Percentiles rank a stretch among this genome's conserved stretches.
phyloP scores from a whole-genome alignment of 2,797 vertebrate genomes.

The Enoplosus armatus region DNA sequence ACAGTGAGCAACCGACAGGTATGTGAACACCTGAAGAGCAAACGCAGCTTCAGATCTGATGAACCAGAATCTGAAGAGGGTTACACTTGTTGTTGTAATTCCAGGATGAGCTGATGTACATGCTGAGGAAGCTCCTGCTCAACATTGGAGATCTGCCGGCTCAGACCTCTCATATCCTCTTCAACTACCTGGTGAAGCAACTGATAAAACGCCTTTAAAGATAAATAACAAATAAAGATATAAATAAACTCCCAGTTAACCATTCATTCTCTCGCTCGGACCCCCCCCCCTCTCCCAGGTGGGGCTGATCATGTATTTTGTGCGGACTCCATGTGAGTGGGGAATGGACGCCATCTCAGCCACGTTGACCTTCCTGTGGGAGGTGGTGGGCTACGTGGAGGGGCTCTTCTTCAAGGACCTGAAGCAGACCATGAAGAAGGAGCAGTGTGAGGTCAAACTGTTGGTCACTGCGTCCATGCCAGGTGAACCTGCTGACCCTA shows the following conservation, averaged over 20 bases:
- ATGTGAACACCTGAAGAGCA: conserved; percentile 8
- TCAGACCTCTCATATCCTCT: conserved; percentile 98
- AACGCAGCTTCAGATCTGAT: neutral
- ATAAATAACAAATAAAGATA: too few relatives aligned
- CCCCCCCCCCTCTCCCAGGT: conserved; percentile 83
- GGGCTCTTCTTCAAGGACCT: conserved; percentile 99
- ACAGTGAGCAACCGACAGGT: conserved; percentile 99
- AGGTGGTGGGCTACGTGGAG: conserved; percentile 98
- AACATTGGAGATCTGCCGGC: conserved; percentile 99
- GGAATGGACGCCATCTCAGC: conserved; percentile 99
- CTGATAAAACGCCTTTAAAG: neutral
- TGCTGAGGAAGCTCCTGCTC: conserved; percentile 96
- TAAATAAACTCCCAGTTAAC: neutral
- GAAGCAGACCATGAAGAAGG: conserved; percentile 99
- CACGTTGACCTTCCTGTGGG: conserved; percentile 98
- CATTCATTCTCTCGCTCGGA: accelerated
- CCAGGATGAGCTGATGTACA: conserved; percentile 98
- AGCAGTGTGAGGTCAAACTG: conserved; percentile 98
- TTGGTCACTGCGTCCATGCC: conserved; percentile 99
- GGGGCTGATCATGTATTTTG: conserved; percentile 99
- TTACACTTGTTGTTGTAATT: neutral
- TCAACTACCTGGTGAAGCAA: conserved; percentile 96
- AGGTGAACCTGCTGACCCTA: conserved; percentile 79
- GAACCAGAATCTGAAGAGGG: neutral
- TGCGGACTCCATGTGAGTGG: conserved; percentile 98